phyloP scores from a whole-genome alignment of 1,140 invertebrate genomes.

The Pristionchus pacificus region DNA sequence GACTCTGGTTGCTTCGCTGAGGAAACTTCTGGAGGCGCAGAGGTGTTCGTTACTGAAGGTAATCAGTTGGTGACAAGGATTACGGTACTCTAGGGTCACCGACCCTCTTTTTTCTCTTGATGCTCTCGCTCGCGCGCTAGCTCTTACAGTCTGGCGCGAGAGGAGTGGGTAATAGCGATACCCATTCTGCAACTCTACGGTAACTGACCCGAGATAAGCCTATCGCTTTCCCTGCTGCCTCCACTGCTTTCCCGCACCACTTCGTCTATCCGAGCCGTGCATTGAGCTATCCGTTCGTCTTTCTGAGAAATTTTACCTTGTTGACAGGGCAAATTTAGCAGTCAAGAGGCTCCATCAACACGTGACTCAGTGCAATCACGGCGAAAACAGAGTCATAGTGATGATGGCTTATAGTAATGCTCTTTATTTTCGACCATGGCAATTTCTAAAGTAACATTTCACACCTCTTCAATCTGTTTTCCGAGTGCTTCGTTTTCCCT shows the following conservation, averaged over 20 bases:
- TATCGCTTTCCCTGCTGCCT: constrained; percentile 11
- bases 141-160: too few relatives aligned
- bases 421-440: constrained; percentile 34
- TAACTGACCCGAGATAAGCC: constrained; percentile 3
- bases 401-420: constrained; percentile 2
- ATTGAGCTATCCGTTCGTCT: constrained; percentile 31
- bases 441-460: constrained; percentile 45
- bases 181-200: not conserved
- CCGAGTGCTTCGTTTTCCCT: constrained; percentile 92
- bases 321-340: not conserved
- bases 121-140: too few relatives aligned
- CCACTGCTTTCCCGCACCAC: constrained; percentile 28
- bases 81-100: too few relatives aligned
- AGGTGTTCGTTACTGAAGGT: too few relatives aligned
- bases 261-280: constrained; percentile 8
- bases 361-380: not conserved
- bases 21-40: too few relatives aligned
- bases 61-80: too few relatives aligned
- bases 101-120: too few relatives aligned
- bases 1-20: too few relatives aligned
- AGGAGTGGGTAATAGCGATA: constrained; percentile 21
- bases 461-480: constrained; percentile 82
- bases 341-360: not conserved
- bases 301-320: constrained; percentile 17
- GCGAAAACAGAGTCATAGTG: not conserved